Base-by-base conservation (phyloP, 1,140 invertebrate genomes). In the Papilio polyxenes region DNA sequence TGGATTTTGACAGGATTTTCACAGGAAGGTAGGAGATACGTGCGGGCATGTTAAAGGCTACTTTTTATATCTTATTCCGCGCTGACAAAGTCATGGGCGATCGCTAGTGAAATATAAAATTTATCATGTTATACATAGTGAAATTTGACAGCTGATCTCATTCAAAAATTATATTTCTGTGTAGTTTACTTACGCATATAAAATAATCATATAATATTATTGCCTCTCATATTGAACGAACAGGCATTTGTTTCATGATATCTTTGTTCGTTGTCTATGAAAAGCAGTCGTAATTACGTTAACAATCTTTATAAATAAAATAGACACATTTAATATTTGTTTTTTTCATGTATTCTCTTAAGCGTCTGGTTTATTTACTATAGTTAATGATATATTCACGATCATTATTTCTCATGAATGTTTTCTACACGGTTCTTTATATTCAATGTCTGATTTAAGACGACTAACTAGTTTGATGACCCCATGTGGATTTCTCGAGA, bases 301-400 rank as follows among this genome's bases (percentile, higher is more conserved):
- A 72, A 72, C 65, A 37, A 72, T 11, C 11, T 11, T 10, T 31
- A 65, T 15, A 37, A 37, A 72, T 72, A 72, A 72, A 72, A 72
- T 72, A 37, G 23, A 72, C 65, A 72, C 65, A 40, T 72, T 37
- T 40, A 72, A 13, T 72, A 72, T 72, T 72, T 72, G 65, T 40
- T 72, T 72, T 40, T 72, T 5, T 5, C 65, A 37, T 72, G 13
- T 13, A 37, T 37, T 72, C 65, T 72, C 65, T 72, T 69, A 40
- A 37, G 11, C 65, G 6, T 72, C 65, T 72, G 65, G 65, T 72
- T 72, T 37, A 72, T 72, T 72, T 37, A 72, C 65, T 72, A 31
- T 37, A 37, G 65, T 72, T 72, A 72, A 72, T 72, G 65, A 40
- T 72, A 72, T 31, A 37, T 11, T 72, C 65, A 72, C 65, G 65